A percentile compares a stretch with the other conserved stretches of the same genome.
Conservation (phyloP, 2,797 vertebrate genomes). For the Anniella stebbinsi region DNA sequence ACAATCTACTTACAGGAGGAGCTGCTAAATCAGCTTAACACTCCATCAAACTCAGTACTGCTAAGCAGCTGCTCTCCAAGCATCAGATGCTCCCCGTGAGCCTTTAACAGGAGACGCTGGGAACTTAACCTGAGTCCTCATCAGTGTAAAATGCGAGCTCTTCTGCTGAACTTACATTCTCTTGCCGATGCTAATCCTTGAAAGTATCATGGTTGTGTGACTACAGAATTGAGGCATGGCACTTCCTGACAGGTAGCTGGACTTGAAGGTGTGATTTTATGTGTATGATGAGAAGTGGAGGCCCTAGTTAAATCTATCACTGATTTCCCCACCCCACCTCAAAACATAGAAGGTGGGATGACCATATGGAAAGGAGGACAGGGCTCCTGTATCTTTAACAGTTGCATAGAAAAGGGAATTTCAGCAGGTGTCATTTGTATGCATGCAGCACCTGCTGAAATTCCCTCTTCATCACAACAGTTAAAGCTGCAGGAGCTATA, state of each 20-base stretch:
- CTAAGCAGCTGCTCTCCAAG: not conserved
- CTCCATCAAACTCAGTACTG: not conserved
- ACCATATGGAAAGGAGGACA: no score
- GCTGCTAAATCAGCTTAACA: constrained; percentile 4
- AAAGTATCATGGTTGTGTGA: not conserved
- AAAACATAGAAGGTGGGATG: no score
- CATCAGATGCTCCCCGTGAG: not conserved
- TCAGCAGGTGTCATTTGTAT: no score
- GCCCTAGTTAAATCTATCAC: not conserved
- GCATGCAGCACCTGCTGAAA: no score
- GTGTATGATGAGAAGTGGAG: not conserved
- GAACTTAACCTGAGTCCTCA: not conserved
- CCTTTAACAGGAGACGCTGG: not conserved
- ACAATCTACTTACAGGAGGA: not conserved
- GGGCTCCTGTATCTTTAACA: no score
- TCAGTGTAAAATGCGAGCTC: not conserved
- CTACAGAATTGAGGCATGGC: not conserved
- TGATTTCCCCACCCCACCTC: no score
- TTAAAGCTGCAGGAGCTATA: no score
- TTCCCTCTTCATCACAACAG: no score
- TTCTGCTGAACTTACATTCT: not conserved
- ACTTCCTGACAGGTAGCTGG: not conserved
- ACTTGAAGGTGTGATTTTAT: not conserved
- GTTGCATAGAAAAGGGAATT: no score
- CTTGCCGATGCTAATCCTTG: not conserved